These are phyloP conservation scores for Argynnis bischoffii DNA, from an alignment of 2,888 invertebrate genomes.

Conservation along the genomic window DNA sequence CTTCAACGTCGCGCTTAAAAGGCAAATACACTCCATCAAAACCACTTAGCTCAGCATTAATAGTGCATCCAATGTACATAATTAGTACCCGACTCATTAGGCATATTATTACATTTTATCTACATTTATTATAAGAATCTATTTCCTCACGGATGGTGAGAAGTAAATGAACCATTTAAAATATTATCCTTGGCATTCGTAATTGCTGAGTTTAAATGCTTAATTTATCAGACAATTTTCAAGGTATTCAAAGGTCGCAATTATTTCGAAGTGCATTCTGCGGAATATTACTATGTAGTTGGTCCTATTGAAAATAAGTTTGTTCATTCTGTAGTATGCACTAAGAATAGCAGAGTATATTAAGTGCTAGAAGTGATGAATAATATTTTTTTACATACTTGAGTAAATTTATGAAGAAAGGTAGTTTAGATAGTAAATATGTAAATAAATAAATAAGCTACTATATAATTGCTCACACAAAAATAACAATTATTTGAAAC, in stretches of 20 bases:
- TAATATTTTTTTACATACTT: neutral
- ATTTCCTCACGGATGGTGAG: constrained; percentile 20
- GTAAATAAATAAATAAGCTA: too few relatives aligned
- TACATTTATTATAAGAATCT: constrained; percentile 21
- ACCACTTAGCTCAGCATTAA: constrained; percentile 21
- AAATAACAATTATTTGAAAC: too few relatives aligned
- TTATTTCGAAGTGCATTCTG: constrained; percentile 25
- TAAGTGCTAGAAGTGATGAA: neutral
- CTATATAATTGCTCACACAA: too few relatives aligned
- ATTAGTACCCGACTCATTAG: constrained; percentile 48
- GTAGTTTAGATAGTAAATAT: too few relatives aligned
- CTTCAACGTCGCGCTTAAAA: constrained; percentile 51
- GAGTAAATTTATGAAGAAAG: neutral
- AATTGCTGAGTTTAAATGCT: constrained; percentile 38
- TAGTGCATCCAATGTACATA: constrained; percentile 43
- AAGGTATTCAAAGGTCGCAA: constrained; percentile 35
- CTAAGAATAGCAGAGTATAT: neutral
- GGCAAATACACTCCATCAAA: constrained; percentile 41
- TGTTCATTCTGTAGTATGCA: neutral
- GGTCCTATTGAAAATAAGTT: neutral
- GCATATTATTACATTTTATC: constrained; percentile 30
- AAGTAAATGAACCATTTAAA: constrained; percentile 31
- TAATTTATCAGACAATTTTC: constrained; percentile 36
- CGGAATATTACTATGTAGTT: constrained; percentile 16
- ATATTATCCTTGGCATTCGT: constrained; percentile 33